A percentile compares a stretch with the other conserved stretches of the same genome.
Conservation (phyloP, 2,113 vertebrate species). For the Oenanthe melanoleuca region DNA sequence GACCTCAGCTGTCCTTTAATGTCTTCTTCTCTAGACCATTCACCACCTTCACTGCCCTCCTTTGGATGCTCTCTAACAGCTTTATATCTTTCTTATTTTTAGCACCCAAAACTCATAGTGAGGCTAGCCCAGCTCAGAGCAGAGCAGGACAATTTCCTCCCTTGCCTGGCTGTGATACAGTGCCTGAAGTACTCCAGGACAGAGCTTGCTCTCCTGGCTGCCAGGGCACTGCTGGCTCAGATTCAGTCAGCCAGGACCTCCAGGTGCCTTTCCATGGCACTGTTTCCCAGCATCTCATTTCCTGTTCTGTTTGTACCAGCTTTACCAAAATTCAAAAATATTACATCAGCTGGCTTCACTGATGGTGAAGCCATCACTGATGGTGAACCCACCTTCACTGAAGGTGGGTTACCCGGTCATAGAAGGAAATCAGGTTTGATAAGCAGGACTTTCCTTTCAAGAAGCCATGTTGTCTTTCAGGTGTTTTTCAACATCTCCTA, state of each 20-base stretch:
- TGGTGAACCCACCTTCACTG: too few species aligned
- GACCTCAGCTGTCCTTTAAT: too few species aligned
- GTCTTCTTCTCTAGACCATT: not conserved
- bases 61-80: not conserved
- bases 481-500: not conserved
- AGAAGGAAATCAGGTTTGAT: not conserved
- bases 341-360: not conserved
- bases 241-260: not conserved
- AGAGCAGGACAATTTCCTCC: not conserved
- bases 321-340: not conserved
- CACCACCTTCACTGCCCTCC: not conserved
- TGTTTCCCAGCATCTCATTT: not conserved
- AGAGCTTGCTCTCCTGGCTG: not conserved
- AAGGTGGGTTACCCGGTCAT: too few species aligned
- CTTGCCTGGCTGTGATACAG: rapidly evolving
- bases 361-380: too few species aligned
- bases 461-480: not conserved
- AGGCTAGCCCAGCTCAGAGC: not conserved
- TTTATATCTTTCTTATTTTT: not conserved
- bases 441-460: not conserved
- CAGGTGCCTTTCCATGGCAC: not conserved
- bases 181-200: not conserved
- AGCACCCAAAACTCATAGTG: not conserved
- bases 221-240: not conserved
- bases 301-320: not conserved